A percentile compares a stretch with the other conserved stretches of the same genome.
Conservation (phyloP, 2,113 vertebrate genomes). For the Alectura lathami region DNA sequence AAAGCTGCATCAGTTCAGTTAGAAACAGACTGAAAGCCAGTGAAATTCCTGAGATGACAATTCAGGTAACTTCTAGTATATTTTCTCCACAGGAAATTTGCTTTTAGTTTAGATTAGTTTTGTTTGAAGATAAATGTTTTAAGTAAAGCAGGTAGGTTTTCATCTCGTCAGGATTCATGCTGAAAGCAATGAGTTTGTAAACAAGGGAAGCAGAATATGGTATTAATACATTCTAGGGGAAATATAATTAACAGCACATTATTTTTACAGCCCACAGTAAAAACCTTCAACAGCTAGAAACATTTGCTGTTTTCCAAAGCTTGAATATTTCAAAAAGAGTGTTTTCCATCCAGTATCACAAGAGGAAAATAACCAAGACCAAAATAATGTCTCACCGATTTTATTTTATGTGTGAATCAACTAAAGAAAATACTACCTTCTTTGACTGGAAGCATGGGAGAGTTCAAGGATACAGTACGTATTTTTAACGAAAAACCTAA, state of each 20-base stretch:
- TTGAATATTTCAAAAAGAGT: neutral
- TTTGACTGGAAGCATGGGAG: conserved; percentile 1
- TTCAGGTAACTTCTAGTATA: neutral
- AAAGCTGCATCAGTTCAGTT: neutral
- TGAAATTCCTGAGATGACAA: neutral
- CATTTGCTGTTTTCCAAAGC: neutral
- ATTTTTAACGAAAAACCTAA: conserved; percentile 58
- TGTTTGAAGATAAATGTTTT: neutral
- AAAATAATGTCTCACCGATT: conserved; percentile 50
- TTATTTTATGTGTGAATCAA: conserved; percentile 52
- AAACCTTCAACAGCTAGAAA: neutral
- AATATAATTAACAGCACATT: neutral
- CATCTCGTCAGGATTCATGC: neutral
- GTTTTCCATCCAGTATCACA: conserved; percentile 5
- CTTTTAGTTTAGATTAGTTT: neutral
- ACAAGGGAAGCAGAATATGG: neutral
- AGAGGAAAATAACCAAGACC: conserved; percentile 18
- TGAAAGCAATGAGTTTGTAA: neutral
- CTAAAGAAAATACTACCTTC: conserved; percentile 57
- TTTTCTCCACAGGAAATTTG: neutral
- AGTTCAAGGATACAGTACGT: conserved; percentile 41
- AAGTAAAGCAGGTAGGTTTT: neutral
- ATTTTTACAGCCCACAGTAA: neutral
- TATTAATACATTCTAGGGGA: neutral
- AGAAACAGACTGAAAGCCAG: neutral